Evolutionary conservation across 2,888 invertebrate species (phyloP).

Genomic region (Resseliella maxima): DNA sequence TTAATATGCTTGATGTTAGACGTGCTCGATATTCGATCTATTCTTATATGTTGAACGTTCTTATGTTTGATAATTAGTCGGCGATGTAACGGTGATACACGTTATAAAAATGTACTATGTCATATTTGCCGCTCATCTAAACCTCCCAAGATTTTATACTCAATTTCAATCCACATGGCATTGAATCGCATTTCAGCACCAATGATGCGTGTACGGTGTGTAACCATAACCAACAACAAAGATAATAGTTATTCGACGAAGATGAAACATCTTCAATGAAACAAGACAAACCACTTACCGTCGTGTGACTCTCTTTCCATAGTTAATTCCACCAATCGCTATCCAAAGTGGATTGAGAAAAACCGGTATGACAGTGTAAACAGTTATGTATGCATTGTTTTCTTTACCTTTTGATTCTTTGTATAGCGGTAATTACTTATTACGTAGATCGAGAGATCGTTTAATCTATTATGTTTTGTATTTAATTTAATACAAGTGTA

Average conservation of each 20-base stretch:
- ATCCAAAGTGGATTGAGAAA: not conserved
- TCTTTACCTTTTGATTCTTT: not conserved
- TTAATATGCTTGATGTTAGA: too few relatives aligned
- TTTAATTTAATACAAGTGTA: not conserved
- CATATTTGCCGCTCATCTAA: slow-evolving; percentile 12
- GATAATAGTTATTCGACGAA: not conserved
- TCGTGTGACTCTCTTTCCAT: not conserved
- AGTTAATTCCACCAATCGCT: not conserved
- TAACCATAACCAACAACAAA: too few relatives aligned
- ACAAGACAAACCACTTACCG: not conserved
- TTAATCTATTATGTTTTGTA: not conserved
- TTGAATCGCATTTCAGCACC: not conserved
- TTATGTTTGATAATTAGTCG: too few relatives aligned
- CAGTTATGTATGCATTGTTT: slow-evolving; percentile 40
- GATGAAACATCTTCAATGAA: slow-evolving; percentile 22
- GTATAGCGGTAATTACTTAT: slow-evolving; percentile 44
- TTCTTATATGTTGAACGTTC: not conserved
- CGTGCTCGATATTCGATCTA: too few relatives aligned
- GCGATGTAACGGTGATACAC: slow-evolving; percentile 47
- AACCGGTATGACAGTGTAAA: slow-evolving; percentile 53
- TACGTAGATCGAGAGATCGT: slow-evolving; percentile 21
- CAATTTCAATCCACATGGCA: not conserved
- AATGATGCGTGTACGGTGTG: not conserved
- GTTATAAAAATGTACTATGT: slow-evolving; percentile 46
- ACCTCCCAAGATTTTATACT: not conserved